A percentile compares a stretch with the other conserved stretches of the same genome.
These are phyloP conservation scores for Drosophila ohnishii DNA, from an alignment of 1,140 invertebrate genomes.

Conservation along the genomic window DNA sequence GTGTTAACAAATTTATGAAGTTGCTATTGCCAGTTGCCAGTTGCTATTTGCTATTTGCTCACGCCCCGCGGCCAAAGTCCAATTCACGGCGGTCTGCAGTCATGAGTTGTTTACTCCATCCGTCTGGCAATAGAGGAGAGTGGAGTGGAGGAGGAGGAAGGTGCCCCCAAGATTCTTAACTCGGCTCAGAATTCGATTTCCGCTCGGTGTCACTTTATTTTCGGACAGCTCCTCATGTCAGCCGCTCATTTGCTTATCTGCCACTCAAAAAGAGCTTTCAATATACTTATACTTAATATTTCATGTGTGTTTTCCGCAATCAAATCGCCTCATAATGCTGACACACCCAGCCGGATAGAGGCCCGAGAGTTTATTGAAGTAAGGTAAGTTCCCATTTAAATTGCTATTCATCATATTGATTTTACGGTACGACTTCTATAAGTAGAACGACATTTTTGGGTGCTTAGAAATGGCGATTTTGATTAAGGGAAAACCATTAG, in stretches of 20 bases:
- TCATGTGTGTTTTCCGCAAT: slow-evolving; percentile 44
- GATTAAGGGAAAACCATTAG: too few relatives aligned
- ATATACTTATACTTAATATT: slow-evolving; percentile 33
- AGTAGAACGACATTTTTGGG: slow-evolving; percentile 1
- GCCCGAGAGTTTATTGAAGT: slow-evolving; percentile 16
- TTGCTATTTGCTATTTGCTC: slow-evolving; percentile 47
- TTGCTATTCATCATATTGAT: slow-evolving; percentile 27
- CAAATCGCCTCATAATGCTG: slow-evolving; percentile 42
- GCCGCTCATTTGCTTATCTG: slow-evolving; percentile 53
- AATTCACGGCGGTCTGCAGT: slow-evolving; percentile 55
- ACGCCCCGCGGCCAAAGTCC: slow-evolving; percentile 54
- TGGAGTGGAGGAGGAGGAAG: background rate
- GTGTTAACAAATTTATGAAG: slow-evolving; percentile 62
- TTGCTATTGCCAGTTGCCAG: slow-evolving; percentile 30
- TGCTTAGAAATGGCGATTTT: background rate
- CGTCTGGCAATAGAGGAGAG: slow-evolving; percentile 32
- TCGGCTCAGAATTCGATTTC: slow-evolving; percentile 51
- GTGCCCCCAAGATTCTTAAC: slow-evolving; percentile 49
- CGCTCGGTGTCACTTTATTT: slow-evolving; percentile 56
- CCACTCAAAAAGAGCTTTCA: slow-evolving; percentile 46
- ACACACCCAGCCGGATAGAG: slow-evolving; percentile 44
- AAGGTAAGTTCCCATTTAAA: slow-evolving; percentile 23
- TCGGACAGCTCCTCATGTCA: slow-evolving; percentile 41
- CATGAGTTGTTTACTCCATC: slow-evolving; percentile 38
- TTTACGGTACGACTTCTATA: slow-evolving; percentile 2